Conservation (phyloP, 2,113 vertebrate species). For the Brienomyrus brachyistius region DNA sequence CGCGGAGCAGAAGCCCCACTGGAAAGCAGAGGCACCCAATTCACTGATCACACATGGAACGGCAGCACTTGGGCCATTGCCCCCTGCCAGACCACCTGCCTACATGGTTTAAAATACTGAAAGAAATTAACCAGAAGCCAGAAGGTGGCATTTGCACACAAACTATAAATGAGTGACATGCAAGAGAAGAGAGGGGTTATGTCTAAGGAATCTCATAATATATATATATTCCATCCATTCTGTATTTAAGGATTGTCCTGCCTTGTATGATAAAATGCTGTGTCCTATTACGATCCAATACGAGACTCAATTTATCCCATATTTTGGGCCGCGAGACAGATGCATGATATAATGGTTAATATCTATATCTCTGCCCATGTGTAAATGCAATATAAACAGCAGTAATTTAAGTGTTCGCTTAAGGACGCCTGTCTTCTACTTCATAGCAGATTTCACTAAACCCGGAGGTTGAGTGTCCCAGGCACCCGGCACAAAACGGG, state of each 20-base stretch:
- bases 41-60: not conserved
- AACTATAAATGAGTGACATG: not conserved
- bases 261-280: not conserved
- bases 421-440: not conserved
- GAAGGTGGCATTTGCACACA: not conserved
- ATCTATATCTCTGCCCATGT: not conserved
- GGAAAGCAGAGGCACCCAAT: not conserved
- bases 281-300: not conserved
- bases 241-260: not conserved
- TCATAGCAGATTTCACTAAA: not conserved
- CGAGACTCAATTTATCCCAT: not conserved
- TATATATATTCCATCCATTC: not conserved
- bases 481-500: not conserved
- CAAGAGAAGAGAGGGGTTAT: not conserved
- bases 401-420: not conserved
- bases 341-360: too few species aligned
- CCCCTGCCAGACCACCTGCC: not conserved
- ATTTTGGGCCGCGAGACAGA: not conserved
- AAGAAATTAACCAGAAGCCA: not conserved
- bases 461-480: not conserved
- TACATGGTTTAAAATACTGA: not conserved
- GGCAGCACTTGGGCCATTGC: not conserved
- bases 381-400: not conserved
- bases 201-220: not conserved
- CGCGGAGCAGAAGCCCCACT: not conserved